Evolutionary conservation across 2,888 invertebrate species (phyloP).

Genomic region (Chrysolina americana): DNA sequence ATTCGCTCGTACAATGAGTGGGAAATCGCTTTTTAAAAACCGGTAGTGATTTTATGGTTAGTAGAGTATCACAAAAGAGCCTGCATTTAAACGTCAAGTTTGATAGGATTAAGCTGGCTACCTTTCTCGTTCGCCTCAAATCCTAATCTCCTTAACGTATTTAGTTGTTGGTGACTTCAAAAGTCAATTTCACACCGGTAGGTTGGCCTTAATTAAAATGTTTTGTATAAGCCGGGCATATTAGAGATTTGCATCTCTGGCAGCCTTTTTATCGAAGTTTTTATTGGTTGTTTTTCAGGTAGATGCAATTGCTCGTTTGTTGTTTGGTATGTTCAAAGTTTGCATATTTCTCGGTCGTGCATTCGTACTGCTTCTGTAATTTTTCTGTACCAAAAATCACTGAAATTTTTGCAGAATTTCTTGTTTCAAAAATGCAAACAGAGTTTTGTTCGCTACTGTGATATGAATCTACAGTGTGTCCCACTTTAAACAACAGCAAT

Average conservation of each 20-base stretch:
- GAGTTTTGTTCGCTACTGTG: no score
- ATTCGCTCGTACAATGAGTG: slow-evolving; percentile 49
- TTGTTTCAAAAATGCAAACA: no score
- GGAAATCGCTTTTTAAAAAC: slow-evolving; percentile 60
- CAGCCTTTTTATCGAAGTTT: not conserved
- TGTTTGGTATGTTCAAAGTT: no score
- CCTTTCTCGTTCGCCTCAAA: slow-evolving; percentile 47
- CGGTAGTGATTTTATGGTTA: slow-evolving; percentile 57
- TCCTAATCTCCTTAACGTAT: slow-evolving; percentile 60
- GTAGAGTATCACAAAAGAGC: slow-evolving; percentile 53
- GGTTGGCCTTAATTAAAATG: slow-evolving; percentile 55
- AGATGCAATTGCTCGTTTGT: no score
- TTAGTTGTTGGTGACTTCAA: slow-evolving; percentile 57
- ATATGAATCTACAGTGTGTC: no score
- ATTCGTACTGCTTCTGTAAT: no score
- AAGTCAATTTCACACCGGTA: slow-evolving; percentile 59
- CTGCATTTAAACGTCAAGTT: slow-evolving; percentile 61
- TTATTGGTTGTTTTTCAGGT: no score
- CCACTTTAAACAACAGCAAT: no score
- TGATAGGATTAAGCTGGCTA: slow-evolving; percentile 62
- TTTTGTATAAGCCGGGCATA: slow-evolving; percentile 12
- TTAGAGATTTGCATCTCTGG: not conserved
- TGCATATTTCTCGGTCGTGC: no score
- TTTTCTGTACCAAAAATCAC: no score
- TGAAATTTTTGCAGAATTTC: no score